These are phyloP conservation scores for Portunus trituberculatus DNA, from an alignment of 1,140 invertebrate genomes.

Conservation along the genomic window DNA sequence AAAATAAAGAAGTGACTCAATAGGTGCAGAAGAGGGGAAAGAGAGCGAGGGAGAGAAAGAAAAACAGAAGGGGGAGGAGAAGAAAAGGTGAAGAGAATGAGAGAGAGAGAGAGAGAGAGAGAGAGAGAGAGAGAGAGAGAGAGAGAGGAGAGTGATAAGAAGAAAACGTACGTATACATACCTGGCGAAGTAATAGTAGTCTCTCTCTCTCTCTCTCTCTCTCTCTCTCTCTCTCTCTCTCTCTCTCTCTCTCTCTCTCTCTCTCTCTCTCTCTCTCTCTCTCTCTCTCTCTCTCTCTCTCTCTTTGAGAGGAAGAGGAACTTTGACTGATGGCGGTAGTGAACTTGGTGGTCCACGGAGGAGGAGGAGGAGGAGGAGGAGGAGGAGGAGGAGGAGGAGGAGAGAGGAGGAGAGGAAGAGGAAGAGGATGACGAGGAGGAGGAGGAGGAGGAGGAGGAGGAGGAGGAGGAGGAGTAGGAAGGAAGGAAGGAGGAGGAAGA, in stretches of 20 bases:
- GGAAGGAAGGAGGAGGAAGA: not conserved
- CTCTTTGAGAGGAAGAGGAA: conserved; percentile 44
- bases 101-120: not conserved
- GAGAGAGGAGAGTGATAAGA: not conserved
- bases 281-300: not conserved
- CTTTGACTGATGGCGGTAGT: conserved; percentile 66
- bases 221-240: no score
- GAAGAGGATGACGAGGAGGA: not conserved
- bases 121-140: not conserved
- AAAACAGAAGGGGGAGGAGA: not conserved
- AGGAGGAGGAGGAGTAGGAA: not conserved
- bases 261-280: not conserved
- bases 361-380: not conserved
- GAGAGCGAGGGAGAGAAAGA: not conserved
- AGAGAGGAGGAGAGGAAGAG: no score
- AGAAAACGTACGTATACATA: not conserved
- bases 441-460: not conserved
- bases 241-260: not conserved
- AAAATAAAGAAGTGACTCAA: conserved; percentile 16
- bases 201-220: no score
- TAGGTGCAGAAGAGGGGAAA: not conserved
- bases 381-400: not conserved
- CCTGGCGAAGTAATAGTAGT: no score
- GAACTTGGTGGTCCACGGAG: not conserved
- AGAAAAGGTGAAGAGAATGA: not conserved